Conservation (phyloP, 2,888 invertebrate genomes). For the Mythimna loreyi region DNA sequence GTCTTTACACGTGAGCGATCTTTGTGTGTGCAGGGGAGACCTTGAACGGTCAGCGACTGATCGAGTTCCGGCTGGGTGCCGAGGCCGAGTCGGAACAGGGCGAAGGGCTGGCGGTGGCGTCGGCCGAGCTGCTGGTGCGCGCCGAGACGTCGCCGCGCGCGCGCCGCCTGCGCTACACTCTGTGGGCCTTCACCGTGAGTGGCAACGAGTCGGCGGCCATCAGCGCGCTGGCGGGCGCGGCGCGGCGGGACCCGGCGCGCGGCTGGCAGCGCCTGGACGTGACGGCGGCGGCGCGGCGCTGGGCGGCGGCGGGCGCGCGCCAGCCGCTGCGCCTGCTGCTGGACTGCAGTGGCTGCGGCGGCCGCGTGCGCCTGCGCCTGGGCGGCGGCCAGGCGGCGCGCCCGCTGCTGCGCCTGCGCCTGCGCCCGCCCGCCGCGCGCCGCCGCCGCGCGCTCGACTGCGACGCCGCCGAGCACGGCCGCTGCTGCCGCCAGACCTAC, state of each 20-base stretch:
- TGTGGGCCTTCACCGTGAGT: slow-evolving; percentile 94
- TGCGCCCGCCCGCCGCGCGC: slow-evolving; percentile 93
- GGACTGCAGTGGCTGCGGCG: slow-evolving; percentile 96
- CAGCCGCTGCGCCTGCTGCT: slow-evolving; percentile 93
- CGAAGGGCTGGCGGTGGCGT: slow-evolving; percentile 93
- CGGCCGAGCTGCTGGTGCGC: slow-evolving; percentile 95
- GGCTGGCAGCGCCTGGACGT: slow-evolving; percentile 97
- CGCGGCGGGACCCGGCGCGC: slow-evolving; percentile 91
- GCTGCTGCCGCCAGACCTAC: slow-evolving; percentile 96
- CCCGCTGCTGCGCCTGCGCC: slow-evolving; percentile 96
- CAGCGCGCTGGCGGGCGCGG: slow-evolving; percentile 82
- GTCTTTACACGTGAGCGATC: slow-evolving; percentile 13
- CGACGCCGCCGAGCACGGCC: slow-evolving; percentile 89
- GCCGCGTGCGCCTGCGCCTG: slow-evolving; percentile 93
- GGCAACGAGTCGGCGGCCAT: slow-evolving; percentile 91
- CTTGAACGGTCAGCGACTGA: slow-evolving; percentile 95
- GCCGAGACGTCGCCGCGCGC: slow-evolving; percentile 79
- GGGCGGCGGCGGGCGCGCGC: slow-evolving; percentile 91
- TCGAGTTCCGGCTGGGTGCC: slow-evolving; percentile 95
- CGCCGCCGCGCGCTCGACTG: slow-evolving; percentile 96
- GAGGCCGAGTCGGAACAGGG: slow-evolving; percentile 88
- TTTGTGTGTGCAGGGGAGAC: slow-evolving; percentile 92
- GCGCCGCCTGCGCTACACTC: slow-evolving; percentile 90
- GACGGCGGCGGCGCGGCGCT: slow-evolving; percentile 94
- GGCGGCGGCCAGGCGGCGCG: slow-evolving; percentile 92